Percentiles rank a stretch among this genome's conserved stretches.
Conservation (phyloP, 2,113 vertebrate genomes). For the Microtus montanus region DNA sequence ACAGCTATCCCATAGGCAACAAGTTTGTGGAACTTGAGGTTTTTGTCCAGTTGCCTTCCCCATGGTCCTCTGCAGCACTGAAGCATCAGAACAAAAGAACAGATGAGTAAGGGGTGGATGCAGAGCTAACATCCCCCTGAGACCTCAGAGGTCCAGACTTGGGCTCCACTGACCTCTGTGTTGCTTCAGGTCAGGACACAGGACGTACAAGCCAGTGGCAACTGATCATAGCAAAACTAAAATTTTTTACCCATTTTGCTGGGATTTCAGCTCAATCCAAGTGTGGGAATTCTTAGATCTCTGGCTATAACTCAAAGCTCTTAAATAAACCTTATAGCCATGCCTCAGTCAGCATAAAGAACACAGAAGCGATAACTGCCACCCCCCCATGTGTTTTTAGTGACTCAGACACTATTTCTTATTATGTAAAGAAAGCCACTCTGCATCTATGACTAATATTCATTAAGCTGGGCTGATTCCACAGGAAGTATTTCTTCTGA, state of each 20-base stretch:
- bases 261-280: slow-evolving; percentile 24
- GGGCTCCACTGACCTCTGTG: not conserved
- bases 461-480: not conserved
- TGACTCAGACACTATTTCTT: not conserved
- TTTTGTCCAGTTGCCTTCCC: slow-evolving; percentile 88
- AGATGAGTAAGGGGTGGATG: not conserved
- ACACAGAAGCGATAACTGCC: not conserved
- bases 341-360: not conserved
- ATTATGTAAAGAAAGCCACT: not conserved
- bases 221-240: not conserved
- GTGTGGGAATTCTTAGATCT: not conserved
- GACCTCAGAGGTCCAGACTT: not conserved
- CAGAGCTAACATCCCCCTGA: not conserved
- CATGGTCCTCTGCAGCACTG: slow-evolving; percentile 85
- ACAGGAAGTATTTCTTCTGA: not conserved
- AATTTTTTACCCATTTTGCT: not conserved
- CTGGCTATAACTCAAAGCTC: not conserved
- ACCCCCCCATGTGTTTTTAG: not conserved
- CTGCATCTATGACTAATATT: not conserved
- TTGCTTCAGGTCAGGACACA: not conserved
- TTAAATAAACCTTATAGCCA: not conserved
- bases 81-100: slow-evolving; percentile 63
- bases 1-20: slow-evolving; percentile 87
- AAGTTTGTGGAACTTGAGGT: slow-evolving; percentile 87
- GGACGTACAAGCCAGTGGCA: not conserved